phyloP scores from a whole-genome alignment of 1,140 invertebrate species.

The Sycophaga agraensis region DNA sequence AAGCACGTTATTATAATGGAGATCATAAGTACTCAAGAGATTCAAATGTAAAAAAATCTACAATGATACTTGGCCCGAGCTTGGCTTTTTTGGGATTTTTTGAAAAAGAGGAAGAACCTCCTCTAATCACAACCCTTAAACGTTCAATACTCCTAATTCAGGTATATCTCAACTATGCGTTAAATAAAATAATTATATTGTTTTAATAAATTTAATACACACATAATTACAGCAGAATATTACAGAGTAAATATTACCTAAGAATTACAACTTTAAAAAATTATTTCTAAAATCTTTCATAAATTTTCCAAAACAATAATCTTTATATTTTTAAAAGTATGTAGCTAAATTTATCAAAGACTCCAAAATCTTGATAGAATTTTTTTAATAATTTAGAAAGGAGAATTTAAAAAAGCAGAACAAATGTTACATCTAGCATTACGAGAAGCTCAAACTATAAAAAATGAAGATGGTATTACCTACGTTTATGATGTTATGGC shows the following conservation, averaged over 20 bases:
- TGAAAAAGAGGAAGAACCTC: slow-evolving; percentile 57
- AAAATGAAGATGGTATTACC: slow-evolving; percentile 73
- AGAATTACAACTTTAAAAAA: too few species aligned
- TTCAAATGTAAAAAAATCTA: neutral
- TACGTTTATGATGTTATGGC: slow-evolving; percentile 91
- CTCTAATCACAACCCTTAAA: slow-evolving; percentile 73
- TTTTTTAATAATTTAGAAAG: slow-evolving; percentile 58
- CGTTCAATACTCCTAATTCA: slow-evolving; percentile 69
- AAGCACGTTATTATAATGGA: neutral
- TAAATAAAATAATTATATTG: too few species aligned
- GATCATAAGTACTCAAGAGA: neutral
- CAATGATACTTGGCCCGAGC: slow-evolving; percentile 13
- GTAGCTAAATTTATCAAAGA: neutral
- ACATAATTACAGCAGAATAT: too few species aligned
- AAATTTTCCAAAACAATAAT: neutral
- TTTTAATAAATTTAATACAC: too few species aligned
- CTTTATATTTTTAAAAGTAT: slow-evolving; percentile 6
- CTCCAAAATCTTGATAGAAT: neutral
- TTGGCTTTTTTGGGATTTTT: slow-evolving; percentile 49
- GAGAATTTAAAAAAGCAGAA: slow-evolving; percentile 79
- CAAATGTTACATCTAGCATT: slow-evolving; percentile 81
- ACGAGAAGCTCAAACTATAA: slow-evolving; percentile 76
- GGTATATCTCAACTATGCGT: too few species aligned
- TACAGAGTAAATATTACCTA: too few species aligned
- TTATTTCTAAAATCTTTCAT: too few species aligned